These are phyloP conservation scores for Arge pagana DNA, from an alignment of 2,888 invertebrate genomes.

Conservation along the genomic window DNA sequence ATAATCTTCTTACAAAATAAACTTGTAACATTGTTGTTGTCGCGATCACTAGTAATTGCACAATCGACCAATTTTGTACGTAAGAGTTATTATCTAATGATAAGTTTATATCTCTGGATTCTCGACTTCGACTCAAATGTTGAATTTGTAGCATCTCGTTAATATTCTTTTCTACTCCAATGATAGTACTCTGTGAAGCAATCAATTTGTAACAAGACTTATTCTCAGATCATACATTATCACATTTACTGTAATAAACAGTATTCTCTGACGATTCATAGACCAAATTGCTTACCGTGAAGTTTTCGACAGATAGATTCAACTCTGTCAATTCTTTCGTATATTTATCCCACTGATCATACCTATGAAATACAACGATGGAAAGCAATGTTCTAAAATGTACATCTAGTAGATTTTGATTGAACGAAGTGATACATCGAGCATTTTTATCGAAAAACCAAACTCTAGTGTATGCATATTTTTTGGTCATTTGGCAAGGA, in stretches of 20 bases:
- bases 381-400: too few relatives aligned
- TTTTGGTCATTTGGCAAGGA: too few relatives aligned
- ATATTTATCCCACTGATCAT: slow-evolving; percentile 92
- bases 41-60: slow-evolving; percentile 82
- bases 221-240: background rate
- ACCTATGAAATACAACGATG: too few relatives aligned
- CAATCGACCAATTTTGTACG: slow-evolving; percentile 86
- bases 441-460: too few relatives aligned
- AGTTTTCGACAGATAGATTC: slow-evolving; percentile 87
- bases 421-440: too few relatives aligned
- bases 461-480: too few relatives aligned
- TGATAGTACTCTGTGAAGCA: slow-evolving; percentile 69
- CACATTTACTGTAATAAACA: background rate
- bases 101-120: slow-evolving; percentile 82
- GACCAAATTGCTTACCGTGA: slow-evolving; percentile 70
- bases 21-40: slow-evolving; percentile 81
- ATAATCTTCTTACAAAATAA: slow-evolving; percentile 86
- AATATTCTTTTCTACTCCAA: slow-evolving; percentile 80
- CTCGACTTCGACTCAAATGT: slow-evolving; percentile 78
- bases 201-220: slow-evolving; percentile 1
- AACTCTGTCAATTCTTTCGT: slow-evolving; percentile 86
- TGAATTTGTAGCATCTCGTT: slow-evolving; percentile 85
- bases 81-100: slow-evolving; percentile 82
- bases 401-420: too few relatives aligned
- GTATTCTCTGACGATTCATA: background rate